These are phyloP conservation scores for Ooceraea biroi DNA, from an alignment of 1,140 invertebrate genomes.

Conservation along the genomic window DNA sequence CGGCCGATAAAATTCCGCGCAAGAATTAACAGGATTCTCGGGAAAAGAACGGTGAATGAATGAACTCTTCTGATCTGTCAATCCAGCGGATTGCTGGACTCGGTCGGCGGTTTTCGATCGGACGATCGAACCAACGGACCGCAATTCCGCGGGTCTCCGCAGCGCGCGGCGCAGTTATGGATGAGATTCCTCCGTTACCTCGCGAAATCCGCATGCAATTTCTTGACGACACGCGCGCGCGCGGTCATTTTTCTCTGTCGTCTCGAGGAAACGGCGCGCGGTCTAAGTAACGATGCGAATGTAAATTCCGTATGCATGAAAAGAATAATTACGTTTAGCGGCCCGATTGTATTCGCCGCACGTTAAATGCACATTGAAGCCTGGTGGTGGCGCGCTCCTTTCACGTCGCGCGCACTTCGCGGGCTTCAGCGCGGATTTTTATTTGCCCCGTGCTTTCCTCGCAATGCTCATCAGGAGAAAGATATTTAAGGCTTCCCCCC, in stretches of 20 bases:
- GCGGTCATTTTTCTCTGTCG: conserved; percentile 20
- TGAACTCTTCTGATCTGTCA: too few species aligned
- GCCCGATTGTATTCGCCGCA: conserved; percentile 49
- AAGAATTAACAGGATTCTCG: conserved; percentile 1
- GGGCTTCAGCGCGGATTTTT: conserved; percentile 27
- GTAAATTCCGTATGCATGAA: conserved; percentile 47
- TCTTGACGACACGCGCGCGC: conserved; percentile 1
- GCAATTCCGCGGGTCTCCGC: not conserved
- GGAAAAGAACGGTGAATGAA: not conserved
- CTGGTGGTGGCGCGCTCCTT: conserved; percentile 38
- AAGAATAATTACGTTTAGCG: conserved; percentile 54
- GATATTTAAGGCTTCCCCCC: conserved; percentile 36
- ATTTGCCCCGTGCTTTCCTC: conserved; percentile 33
- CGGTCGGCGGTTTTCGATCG: conserved; percentile 1
- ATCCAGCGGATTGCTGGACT: too few species aligned
- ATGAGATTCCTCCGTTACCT: not conserved
- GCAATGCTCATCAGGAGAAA: conserved; percentile 20
- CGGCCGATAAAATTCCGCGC: not conserved
- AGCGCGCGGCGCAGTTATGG: not conserved
- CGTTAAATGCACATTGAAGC: conserved; percentile 57
- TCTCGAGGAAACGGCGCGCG: conserved; percentile 11
- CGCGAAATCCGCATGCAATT: not conserved
- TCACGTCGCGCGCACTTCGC: conserved; percentile 32
- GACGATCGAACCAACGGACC: not conserved
- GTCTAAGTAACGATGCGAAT: conserved; percentile 16